These are phyloP conservation scores for Dryobota labecula DNA, from an alignment of 2,888 invertebrate species.

Conservation along the genomic window DNA sequence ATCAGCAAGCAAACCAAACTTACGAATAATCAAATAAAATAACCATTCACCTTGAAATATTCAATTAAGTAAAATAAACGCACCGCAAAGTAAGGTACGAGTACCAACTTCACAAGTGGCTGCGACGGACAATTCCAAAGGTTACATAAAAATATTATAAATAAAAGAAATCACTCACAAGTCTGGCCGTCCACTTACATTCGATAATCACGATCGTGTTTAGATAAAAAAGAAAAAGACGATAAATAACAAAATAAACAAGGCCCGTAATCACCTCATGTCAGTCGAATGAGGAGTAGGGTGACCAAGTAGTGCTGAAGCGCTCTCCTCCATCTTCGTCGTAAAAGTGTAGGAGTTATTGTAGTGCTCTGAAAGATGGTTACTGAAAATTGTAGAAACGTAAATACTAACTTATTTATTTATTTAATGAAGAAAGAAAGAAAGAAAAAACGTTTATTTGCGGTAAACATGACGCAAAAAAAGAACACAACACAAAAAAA, in stretches of 20 bases:
- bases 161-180: slow-evolving; percentile 70
- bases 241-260: slow-evolving; percentile 89
- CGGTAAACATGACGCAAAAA: no score
- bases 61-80: slow-evolving; percentile 71
- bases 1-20: slow-evolving; percentile 22
- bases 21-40: slow-evolving; percentile 54
- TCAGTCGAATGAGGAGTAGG: slow-evolving; percentile 76
- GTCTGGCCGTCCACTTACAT: slow-evolving; percentile 78
- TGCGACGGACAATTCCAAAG: slow-evolving; percentile 60
- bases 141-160: slow-evolving; percentile 69
- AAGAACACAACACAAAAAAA: no score
- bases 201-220: slow-evolving; percentile 89
- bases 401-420: no score
- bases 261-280: slow-evolving; percentile 86
- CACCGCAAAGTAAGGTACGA: slow-evolving; percentile 66
- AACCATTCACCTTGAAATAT: slow-evolving; percentile 58
- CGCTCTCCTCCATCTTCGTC: background rate
- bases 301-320: slow-evolving; percentile 60
- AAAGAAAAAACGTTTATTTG: no score
- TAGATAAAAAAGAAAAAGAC: slow-evolving; percentile 86
- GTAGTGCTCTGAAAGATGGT: background rate
- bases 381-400: no score
- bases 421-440: no score
- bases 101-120: slow-evolving; percentile 74
- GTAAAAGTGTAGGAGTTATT: background rate